Conservation (phyloP, 2,113 vertebrate species). For the Pholis gunnellus region DNA sequence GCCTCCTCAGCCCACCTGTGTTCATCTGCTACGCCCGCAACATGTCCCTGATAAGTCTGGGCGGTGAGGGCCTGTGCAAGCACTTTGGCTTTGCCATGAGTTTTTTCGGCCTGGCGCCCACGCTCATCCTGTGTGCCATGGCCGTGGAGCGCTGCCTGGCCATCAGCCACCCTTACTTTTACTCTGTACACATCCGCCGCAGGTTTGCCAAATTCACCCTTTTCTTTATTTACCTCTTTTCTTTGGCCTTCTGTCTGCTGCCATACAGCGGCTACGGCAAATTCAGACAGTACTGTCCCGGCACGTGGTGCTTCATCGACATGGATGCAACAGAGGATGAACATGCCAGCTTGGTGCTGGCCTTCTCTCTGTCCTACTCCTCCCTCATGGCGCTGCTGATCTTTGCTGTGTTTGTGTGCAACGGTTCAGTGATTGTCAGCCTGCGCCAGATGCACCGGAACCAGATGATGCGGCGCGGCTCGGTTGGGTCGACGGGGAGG, state of each 20-base stretch:
- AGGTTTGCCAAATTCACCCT: constrained; percentile 84
- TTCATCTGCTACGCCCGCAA: constrained; percentile 88
- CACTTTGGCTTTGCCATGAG: constrained; percentile 90
- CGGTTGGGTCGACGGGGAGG: constrained; percentile 71
- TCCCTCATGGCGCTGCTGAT: constrained; percentile 88
- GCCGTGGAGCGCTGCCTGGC: constrained; percentile 92
- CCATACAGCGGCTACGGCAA: constrained; percentile 86
- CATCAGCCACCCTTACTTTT: constrained; percentile 92
- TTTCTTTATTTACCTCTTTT: constrained; percentile 85
- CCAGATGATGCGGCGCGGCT: constrained; percentile 83
- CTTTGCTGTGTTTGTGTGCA: constrained; percentile 86
- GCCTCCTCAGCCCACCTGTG: constrained; percentile 89
- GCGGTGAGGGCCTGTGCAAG: constrained; percentile 76
- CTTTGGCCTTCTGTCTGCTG: constrained; percentile 85
- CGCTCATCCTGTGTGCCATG: constrained; percentile 90
- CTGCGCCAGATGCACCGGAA: constrained; percentile 90
- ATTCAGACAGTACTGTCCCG: constrained; percentile 90
- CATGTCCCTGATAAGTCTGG: constrained; percentile 81
- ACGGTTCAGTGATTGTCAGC: constrained; percentile 89
- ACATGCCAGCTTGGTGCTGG: constrained; percentile 61
- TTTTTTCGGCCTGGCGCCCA: constrained; percentile 91
- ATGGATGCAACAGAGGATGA: constrained; percentile 79
- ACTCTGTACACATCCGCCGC: constrained; percentile 84
- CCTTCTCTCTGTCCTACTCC: constrained; percentile 90
- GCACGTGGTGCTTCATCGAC: constrained; percentile 92